These are phyloP conservation scores for Panagrolaimus sp. DNA, from an alignment of 1,140 invertebrate species.

Conservation along the genomic window DNA sequence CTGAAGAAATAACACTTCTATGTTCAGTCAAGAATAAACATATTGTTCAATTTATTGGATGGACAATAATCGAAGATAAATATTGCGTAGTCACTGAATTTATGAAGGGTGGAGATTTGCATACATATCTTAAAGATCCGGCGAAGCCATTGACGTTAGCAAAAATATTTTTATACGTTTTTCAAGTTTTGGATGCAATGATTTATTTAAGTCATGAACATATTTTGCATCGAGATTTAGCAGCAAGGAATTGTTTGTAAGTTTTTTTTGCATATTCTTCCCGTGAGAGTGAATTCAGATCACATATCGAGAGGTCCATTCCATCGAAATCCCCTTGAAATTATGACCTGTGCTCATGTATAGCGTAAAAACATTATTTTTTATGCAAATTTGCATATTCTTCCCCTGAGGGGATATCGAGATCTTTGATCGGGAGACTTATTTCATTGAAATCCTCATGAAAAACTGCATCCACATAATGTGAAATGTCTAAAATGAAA, in stretches of 20 bases:
- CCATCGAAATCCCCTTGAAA: too few species aligned
- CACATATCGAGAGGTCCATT: too few species aligned
- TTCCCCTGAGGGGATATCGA: too few species aligned
- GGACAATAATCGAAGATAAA: background rate
- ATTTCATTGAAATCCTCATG: too few species aligned
- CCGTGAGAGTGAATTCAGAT: background rate
- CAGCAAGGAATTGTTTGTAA: constrained; percentile 78
- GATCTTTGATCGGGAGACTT: too few species aligned
- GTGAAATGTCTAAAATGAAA: too few species aligned
- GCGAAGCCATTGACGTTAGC: constrained; percentile 13
- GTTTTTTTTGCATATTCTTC: background rate
- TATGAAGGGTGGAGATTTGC: constrained; percentile 35
- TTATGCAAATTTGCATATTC: too few species aligned
- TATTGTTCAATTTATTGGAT: background rate
- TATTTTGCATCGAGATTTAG: constrained; percentile 90
- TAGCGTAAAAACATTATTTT: too few species aligned
- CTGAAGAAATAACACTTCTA: background rate
- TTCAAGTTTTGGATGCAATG: constrained; percentile 92
- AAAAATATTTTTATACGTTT: constrained; percentile 87
- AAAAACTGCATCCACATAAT: too few species aligned
- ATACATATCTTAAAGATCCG: constrained; percentile 20
- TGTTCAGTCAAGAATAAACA: background rate
- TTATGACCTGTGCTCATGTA: background rate
- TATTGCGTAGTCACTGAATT: constrained; percentile 33
- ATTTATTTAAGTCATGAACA: constrained; percentile 85